Evolutionary conservation across 2,113 vertebrate species (phyloP), one percentile per base, ranked within the genome.

Genomic region (Arothron firmamentum): DNA sequence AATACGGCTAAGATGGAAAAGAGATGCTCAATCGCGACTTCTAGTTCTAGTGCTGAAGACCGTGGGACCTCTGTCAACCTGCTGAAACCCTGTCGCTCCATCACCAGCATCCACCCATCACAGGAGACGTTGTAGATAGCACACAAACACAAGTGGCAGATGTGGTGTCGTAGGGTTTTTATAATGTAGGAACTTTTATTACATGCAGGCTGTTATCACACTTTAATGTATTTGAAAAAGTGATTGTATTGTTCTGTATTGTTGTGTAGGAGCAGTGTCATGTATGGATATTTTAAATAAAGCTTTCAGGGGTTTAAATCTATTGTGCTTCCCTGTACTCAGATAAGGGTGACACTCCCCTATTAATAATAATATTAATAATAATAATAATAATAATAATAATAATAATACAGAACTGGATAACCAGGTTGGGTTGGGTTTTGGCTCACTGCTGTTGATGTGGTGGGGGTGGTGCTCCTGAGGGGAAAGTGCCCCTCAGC

Each of bases 231-330:
- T 87, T 88, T 84, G 79, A 65, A 88, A 86, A 88, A 88, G 89
- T 91, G 90, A 90, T 90, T 92, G 90, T 91, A 91, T 73, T 89
- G 90, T 92, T 91, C 90, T 91, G 91, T 92, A 91, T 88, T 83
- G 84, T 90, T 90, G 85, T 90, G 88, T 90, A 91, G 89, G 86
- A 38, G 88, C 86, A 90, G 90, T 90, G 79, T 89, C 85, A 83
- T 90, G 90, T 92, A 90, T 90, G 88, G 86, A 90, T 91, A 91
- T 91, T 91, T 92, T 92, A 87, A 92, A 91, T 92, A 91, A 91
- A 92, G 85, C 77, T 88, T 91, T 91, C 90, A 91, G 90, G 90
- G 88, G 91, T 92, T 92, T 90, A 38, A 80, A 79, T 65, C 86
- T 90, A 87, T 74, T 78, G 87, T 89, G 85, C 80, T 68, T 77